Evolutionary conservation across 92 coral and sea anemone genomes (phyloP), one percentile per base, ranked within the genome.

Genomic region (Parazoanthus darwini): DNA sequence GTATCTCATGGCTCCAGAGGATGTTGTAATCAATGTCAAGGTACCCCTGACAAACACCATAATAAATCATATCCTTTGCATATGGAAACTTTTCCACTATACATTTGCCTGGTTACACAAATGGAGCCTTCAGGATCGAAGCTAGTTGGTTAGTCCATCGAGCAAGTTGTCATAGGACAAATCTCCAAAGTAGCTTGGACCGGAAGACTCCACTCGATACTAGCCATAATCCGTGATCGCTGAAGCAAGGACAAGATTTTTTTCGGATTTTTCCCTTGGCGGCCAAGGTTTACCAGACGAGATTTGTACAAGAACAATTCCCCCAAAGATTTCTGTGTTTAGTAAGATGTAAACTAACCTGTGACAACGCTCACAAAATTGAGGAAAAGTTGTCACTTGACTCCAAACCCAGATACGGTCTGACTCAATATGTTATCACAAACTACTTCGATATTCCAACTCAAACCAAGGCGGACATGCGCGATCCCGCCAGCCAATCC

Each of bases 401-500:
- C 89, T 84, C 74, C 89, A 82, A 74, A 87, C 85, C 86, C 77
- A 46, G 80, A 83, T 84, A 91, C 83, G 94, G 98, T 95, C 94
- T 95, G 98, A 95, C 92, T 88, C 86, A 80, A 86, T 86, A 79
- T 82, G 83, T 86, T 89, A 83, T 83, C 92, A 86, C 93, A 92
- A 93, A 93, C 73, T 94, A 93, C 94, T 95, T 95, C 98, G 92
- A 95, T 95, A 93, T 92, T 91, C 91, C 92, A 89, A 91, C 87
- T 83, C 71, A 89, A 78, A 88, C 74, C 83, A 88, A 46, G 81
- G 74, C 91, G 92, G 91, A 94, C 93, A 94, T 91, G 98, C 94
- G 96, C 96, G 91, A 86, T 75, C 76, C 66, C 50, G 90, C 89
- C 85, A 86, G 80, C 98, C 98, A 95, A 95, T 92, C 98, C 96